These are phyloP conservation scores for Theocolax elegans DNA, from an alignment of 1,140 invertebrate species.

Conservation along the genomic window DNA sequence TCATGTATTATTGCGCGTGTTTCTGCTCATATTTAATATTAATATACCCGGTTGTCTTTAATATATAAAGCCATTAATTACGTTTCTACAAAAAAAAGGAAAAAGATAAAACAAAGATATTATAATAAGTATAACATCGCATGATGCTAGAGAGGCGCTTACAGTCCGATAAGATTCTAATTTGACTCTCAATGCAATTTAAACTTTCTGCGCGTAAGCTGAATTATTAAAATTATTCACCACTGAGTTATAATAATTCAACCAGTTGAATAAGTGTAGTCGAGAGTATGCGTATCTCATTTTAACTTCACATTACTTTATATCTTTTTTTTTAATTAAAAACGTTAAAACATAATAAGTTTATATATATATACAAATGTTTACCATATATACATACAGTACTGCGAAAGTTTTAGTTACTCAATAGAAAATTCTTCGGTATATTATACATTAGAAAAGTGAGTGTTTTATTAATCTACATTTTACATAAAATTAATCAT, in stretches of 20 bases:
- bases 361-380: neutral
- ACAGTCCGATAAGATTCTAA: constrained; percentile 12
- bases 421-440: too few relatives aligned
- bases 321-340: constrained; percentile 12
- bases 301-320: too few relatives aligned
- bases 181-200: constrained; percentile 9
- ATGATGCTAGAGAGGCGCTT: constrained; percentile 2
- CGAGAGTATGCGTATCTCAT: too few relatives aligned
- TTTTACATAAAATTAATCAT: too few relatives aligned
- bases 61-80: constrained; percentile 31
- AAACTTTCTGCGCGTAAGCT: neutral
- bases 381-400: neutral
- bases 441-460: too few relatives aligned
- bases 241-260: constrained; percentile 30
- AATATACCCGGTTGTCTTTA: neutral
- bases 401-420: too few relatives aligned
- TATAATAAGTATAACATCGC: too few relatives aligned
- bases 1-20: constrained; percentile 17
- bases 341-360: neutral
- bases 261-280: neutral
- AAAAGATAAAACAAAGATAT: too few relatives aligned
- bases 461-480: too few relatives aligned
- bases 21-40: constrained; percentile 9
- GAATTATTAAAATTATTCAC: too few relatives aligned
- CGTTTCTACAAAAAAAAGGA: neutral